Conservation (phyloP, 2,888 invertebrate genomes). For the Microctonus brassicae region DNA sequence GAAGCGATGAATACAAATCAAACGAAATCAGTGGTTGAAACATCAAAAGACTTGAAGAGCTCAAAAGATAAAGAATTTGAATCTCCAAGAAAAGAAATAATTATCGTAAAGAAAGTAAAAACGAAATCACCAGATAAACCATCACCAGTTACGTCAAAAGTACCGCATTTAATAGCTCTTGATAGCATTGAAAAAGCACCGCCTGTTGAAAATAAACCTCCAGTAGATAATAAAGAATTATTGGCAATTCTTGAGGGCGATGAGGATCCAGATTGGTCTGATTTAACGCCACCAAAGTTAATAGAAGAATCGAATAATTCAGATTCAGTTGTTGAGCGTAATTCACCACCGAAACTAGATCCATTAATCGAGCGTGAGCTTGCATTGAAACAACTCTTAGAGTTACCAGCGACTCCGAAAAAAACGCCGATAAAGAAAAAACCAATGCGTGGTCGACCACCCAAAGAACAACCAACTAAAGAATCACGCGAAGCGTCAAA, state of each 20-base stretch:
- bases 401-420: conserved; percentile 65
- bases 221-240: conserved; percentile 71
- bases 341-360: conserved; percentile 59
- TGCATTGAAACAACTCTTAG: conserved; percentile 73
- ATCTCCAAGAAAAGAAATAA: conserved; percentile 68
- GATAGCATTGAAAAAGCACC: neutral
- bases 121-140: conserved; percentile 70
- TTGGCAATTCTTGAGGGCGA: conserved; percentile 74
- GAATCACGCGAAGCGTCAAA: conserved; percentile 14
- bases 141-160: conserved; percentile 50
- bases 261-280: conserved; percentile 69
- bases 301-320: conserved; percentile 18
- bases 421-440: conserved; percentile 49
- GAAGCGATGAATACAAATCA: conserved; percentile 65
- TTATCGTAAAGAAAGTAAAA: conserved; percentile 72
- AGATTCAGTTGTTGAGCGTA: conserved; percentile 19
- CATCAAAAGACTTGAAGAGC: conserved; percentile 72
- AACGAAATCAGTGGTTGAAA: conserved; percentile 72
- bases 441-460: conserved; percentile 24
- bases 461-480: conserved; percentile 22
- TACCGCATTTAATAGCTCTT: neutral
- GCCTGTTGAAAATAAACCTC: conserved; percentile 8
- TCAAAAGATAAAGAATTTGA: conserved; percentile 68
- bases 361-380: conserved; percentile 72
- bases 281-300: conserved; percentile 58